These are phyloP conservation scores for Drosophila mojavensis DNA, from an alignment of 1,140 invertebrate genomes.

Conservation along the genomic window DNA sequence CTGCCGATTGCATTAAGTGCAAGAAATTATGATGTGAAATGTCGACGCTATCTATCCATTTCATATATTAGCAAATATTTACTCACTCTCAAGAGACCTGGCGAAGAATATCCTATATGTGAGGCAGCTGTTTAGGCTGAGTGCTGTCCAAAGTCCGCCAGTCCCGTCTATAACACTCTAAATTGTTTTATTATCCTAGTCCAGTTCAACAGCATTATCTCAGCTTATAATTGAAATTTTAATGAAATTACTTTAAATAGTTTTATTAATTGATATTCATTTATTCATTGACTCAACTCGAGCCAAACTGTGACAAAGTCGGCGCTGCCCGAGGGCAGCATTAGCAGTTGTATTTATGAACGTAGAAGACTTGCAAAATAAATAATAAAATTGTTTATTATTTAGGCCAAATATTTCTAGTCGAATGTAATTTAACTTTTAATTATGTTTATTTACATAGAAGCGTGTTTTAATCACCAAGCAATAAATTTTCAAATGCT, in stretches of 20 bases:
- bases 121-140: too few relatives aligned
- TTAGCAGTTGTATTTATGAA: constrained; percentile 9
- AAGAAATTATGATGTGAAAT: too few relatives aligned
- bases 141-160: too few relatives aligned
- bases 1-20: too few relatives aligned
- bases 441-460: neutral
- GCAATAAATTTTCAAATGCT: neutral
- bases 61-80: too few relatives aligned
- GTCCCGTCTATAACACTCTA: too few relatives aligned
- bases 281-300: constrained; percentile 39
- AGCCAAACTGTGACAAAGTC: too few relatives aligned
- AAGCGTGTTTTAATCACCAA: neutral
- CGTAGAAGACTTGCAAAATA: neutral
- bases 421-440: neutral
- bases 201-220: constrained; percentile 7
- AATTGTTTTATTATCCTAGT: neutral
- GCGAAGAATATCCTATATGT: too few relatives aligned
- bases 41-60: too few relatives aligned
- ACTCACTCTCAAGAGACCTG: too few relatives aligned
- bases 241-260: constrained; percentile 47
- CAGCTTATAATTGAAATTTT: constrained; percentile 42
- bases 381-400: neutral
- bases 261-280: constrained; percentile 52
- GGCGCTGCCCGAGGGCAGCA: neutral
- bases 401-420: too few relatives aligned